Evolutionary conservation across 2,113 vertebrate species (phyloP), one percentile per base, ranked within the genome.

Genomic region (Raja brachyura): DNA sequence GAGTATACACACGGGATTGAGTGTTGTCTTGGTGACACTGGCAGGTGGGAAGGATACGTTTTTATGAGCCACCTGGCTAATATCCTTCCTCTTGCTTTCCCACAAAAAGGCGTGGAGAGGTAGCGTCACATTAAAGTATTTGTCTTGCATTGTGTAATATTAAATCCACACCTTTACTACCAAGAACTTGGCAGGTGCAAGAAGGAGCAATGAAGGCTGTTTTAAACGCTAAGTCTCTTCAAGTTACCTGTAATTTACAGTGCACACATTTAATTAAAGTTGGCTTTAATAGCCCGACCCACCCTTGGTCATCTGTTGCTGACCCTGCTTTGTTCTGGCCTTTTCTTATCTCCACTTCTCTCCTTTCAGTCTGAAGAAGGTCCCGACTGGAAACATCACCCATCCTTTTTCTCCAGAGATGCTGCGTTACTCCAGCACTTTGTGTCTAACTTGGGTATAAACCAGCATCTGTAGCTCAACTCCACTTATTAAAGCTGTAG

Each of bases 71-170:
- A 92, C 68, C 90, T 92, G 33, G 20, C 90, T 39, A 54, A 28
- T 11, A 92, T 92, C 90, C 90, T 92, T 92, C 90, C 66, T 92
- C 31, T 54, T 92, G 31, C 68, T 22, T 74, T 92, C 68, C 14
- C 90, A 92, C 20, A 39, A 28, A 73, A 33, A 33, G 90, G 90
- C 73, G 90, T 25, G 48, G 68, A 73, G 68, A 74, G 68, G 90
- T 20, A 74, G 73, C 1, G 90, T 73, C 66, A 92, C 90, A 70
- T 48, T 90, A 59, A 61, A 59, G 59, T 90, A 70, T 70, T 70
- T 70, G n/a, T 90, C 63, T 70, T 92, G 22, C 90, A 39, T 73
- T 92, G 33, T 74, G 90, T 6, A 92, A 92, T 48, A 48, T 73
- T 74, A 39, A 90, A 92, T 28, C 90, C 90, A 92, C 68, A 25